These are phyloP conservation scores for Trinectes maculatus DNA, from an alignment of 2,113 vertebrate genomes.

Conservation along the genomic window DNA sequence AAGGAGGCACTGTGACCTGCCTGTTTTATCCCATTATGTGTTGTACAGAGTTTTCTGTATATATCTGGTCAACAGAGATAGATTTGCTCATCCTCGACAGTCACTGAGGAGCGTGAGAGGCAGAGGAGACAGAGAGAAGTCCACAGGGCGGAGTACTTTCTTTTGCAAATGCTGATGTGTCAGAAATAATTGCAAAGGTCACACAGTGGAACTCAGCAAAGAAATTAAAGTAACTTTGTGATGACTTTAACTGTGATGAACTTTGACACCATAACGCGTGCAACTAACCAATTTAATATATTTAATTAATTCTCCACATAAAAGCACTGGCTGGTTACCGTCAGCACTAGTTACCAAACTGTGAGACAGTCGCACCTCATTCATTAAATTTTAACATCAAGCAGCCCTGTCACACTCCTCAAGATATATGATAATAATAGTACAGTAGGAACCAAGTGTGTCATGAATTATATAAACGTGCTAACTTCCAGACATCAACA, in stretches of 20 bases:
- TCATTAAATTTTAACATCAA: too few species aligned
- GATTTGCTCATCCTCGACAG: constrained; percentile 45
- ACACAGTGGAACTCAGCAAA: neutral
- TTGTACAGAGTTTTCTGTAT: constrained; percentile 51
- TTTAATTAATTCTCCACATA: neutral
- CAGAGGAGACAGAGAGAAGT: neutral
- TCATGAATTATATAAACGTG: neutral
- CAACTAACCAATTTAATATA: neutral
- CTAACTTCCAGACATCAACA: neutral
- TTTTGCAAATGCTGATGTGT: neutral
- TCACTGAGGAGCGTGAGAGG: constrained; percentile 1
- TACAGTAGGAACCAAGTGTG: too few species aligned
- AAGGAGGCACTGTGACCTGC: constrained; percentile 10
- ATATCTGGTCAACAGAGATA: constrained; percentile 58
- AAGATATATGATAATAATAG: too few species aligned
- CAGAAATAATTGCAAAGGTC: constrained; percentile 1
- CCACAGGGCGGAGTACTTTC: neutral
- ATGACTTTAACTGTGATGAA: neutral
- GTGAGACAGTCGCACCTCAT: too few species aligned
- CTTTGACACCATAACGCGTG: neutral
- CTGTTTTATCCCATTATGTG: constrained; percentile 27
- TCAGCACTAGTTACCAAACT: too few species aligned
- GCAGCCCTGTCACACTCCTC: too few species aligned
- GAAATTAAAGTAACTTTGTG: neutral
- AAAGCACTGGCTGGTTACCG: too few species aligned